A percentile compares a stretch with the other conserved stretches of the same genome.
phyloP scores from a whole-genome alignment of 1,140 invertebrate species.

The Spodoptera frugiperda region DNA sequence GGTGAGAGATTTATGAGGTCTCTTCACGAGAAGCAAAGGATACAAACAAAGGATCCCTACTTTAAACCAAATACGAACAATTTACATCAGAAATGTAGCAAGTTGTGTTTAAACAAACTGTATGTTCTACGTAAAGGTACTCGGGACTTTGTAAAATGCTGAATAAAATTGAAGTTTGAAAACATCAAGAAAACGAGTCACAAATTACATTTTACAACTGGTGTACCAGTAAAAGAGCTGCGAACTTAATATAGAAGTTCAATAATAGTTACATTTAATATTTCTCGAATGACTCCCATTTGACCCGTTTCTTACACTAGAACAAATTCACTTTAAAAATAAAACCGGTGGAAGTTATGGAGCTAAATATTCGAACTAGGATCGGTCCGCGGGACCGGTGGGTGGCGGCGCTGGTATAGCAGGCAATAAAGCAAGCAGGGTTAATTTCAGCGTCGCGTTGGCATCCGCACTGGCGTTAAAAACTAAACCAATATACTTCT shows the following conservation, averaged over 20 bases:
- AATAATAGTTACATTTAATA: conserved; percentile 45
- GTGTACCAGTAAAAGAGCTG: conserved; percentile 39
- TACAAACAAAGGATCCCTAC: neutral
- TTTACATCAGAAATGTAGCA: conserved; percentile 2
- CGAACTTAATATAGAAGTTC: conserved; percentile 46
- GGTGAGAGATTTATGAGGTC: neutral
- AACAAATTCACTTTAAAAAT: conserved; percentile 45
- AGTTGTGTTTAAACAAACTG: neutral
- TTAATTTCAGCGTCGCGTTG: conserved; percentile 67
- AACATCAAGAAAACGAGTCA: conserved; percentile 35
- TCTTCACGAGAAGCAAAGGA: neutral
- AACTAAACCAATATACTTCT: conserved; percentile 81
- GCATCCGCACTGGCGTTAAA: conserved; percentile 66
- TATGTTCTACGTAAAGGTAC: neutral
- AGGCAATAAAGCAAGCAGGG: conserved; percentile 68
- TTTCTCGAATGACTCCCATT: conserved; percentile 37
- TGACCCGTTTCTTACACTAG: conserved; percentile 38
- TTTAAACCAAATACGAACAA: neutral
- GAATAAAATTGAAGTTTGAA: conserved; percentile 19
- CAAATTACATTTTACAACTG: conserved; percentile 43
- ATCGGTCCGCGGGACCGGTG: conserved; percentile 30
- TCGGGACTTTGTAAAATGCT: neutral
- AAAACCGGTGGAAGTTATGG: conserved; percentile 44
- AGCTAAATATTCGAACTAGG: conserved; percentile 38
- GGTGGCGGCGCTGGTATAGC: conserved; percentile 50